Base-by-base conservation (phyloP, 2,888 invertebrate genomes). In the Leptinotarsa peninsularis region DNA sequence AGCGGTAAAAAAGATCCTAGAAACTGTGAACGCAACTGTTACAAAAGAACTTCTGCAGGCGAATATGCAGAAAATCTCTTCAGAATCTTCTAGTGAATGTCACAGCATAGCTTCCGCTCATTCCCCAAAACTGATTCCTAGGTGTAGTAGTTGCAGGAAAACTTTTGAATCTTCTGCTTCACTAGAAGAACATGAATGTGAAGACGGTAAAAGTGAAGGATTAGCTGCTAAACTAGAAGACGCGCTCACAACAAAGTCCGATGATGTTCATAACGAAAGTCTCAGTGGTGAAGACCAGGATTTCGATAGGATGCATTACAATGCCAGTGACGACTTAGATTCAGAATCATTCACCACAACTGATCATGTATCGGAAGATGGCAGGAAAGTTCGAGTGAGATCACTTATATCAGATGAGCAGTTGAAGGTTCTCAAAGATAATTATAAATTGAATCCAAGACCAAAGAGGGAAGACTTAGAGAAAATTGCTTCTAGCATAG, bases 361-460 rank as follows among this genome's bases (percentile, higher is more conserved):
- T 4, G 88, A 88, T 76, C 88, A 88, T 76, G 87, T 86, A 67
- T 87, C 88, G 3, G 89, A 89, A 82, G 89, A 90, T 78, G 94
- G 94, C 58, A 91, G 95, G 79, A 95, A 96, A 87, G 96, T 96
- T 17, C 92, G 98, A 81, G 97, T 98, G 1, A 92, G 99, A 75
- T 98, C 98, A 10, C 93, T 98, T 79, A 95, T 99, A 79, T 96
- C 95, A 63, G 98, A 98, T 84, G 97, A 97, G 85, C 98, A 99
- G 87, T 93, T 98, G 84, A 92, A 93, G 63, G 92, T 97, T 73
- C 91, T 99, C 71, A 96, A 96, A 86, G 93, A 95, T 78, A 95
- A 97, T 86, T 99, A 98, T 87, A 91, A 94, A 69, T 88, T 93
- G 23, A 98, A 99, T 89, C 95, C 98, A 13, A 92, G 98, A 77